These are phyloP conservation scores for Indri indri DNA, from an alignment of 2,113 vertebrate genomes.

Conservation along the genomic window DNA sequence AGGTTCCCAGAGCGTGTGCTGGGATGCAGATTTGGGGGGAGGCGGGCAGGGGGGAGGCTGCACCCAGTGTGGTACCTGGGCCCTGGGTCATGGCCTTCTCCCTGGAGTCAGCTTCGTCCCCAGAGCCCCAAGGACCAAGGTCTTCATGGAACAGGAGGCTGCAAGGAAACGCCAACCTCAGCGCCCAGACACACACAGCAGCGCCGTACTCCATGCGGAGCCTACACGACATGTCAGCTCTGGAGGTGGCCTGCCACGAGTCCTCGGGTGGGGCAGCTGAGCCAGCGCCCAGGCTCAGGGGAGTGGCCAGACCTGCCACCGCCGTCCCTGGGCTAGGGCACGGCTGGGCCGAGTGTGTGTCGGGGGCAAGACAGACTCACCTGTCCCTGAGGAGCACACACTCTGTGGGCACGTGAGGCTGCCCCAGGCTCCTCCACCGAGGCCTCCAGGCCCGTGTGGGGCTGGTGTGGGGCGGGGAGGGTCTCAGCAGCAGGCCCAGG, in stretches of 20 bases:
- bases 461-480: conserved; percentile 75
- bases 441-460: conserved; percentile 86
- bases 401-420: conserved; percentile 84
- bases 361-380: conserved; percentile 59
- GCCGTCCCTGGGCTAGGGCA: background rate
- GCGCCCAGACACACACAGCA: background rate
- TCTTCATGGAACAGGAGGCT: conserved; percentile 78
- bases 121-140: conserved; percentile 76
- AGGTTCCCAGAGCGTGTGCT: fast-evolving
- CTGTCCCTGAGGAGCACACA: conserved; percentile 84
- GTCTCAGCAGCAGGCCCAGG: conserved; percentile 88
- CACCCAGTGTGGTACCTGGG: conserved; percentile 70
- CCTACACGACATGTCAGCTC: background rate
- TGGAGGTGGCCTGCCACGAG: background rate
- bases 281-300: background rate
- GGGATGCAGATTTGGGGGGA: no score
- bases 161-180: background rate
- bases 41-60: background rate
- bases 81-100: conserved; percentile 47
- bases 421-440: conserved; percentile 91
- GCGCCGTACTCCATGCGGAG: background rate
- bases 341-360: background rate
- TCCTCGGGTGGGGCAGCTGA: background rate
- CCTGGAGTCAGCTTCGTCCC: conserved; percentile 81
- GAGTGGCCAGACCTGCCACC: background rate